These are phyloP conservation scores for Lordiphosa mommai DNA, from an alignment of 1,140 invertebrate genomes.

Conservation along the genomic window DNA sequence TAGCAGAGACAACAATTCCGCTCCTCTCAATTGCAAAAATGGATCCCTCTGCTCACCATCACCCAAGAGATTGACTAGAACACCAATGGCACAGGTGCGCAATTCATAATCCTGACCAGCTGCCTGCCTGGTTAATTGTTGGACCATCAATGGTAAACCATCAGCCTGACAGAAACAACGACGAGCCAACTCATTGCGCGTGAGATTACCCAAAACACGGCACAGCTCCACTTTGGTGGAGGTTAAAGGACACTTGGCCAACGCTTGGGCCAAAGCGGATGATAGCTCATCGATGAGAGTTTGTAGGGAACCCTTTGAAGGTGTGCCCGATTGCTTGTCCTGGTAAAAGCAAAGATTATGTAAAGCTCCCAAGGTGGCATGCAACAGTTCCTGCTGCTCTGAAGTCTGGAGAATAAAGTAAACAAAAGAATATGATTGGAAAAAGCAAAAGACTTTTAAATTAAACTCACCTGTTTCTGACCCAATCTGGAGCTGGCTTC, in stretches of 20 bases:
- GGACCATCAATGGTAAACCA: constrained; percentile 65
- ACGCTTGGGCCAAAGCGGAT: constrained; percentile 35
- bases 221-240: constrained; percentile 70
- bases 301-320: constrained; percentile 55
- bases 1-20: constrained; percentile 52
- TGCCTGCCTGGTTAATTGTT: constrained; percentile 50
- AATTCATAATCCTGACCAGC: constrained; percentile 67
- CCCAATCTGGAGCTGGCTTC: constrained; percentile 16
- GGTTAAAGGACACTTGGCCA: constrained; percentile 36
- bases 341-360: constrained; percentile 79
- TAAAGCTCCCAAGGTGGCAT: constrained; percentile 74
- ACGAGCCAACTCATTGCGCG: constrained; percentile 70
- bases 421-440: too few relatives aligned
- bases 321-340: constrained; percentile 41
- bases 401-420: constrained; percentile 13
- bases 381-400: constrained; percentile 68
- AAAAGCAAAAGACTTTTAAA: neutral
- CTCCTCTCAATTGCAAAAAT: constrained; percentile 67
- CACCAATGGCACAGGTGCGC: constrained; percentile 72
- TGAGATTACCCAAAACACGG: constrained; percentile 79
- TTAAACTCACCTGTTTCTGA: constrained; percentile 16
- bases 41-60: constrained; percentile 71
- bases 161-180: constrained; percentile 67
- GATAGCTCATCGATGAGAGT: constrained; percentile 59
- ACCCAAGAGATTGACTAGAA: constrained; percentile 75